Evolutionary conservation across 2,113 vertebrate species (phyloP), one percentile per base, ranked within the genome.

Genomic region (Potamarius usumacintae): DNA sequence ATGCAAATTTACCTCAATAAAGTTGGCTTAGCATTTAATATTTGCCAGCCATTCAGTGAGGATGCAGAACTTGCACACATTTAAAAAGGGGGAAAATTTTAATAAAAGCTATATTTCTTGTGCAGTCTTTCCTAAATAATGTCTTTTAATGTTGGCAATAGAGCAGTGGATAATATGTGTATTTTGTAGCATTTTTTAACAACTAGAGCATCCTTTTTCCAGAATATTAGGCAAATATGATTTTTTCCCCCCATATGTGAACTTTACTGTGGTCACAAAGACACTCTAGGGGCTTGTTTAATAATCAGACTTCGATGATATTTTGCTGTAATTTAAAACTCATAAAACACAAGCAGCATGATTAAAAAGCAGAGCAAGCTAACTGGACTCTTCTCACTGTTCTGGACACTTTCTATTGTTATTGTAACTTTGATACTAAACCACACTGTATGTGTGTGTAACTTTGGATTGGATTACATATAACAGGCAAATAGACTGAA

Each of bases 71-170:
- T 74, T 50, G 48, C 48, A 77, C 48, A n/a, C 22, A 65, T 22
- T 22, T n/a, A 11, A 25, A 65, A 65, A n/a, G 22, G 22, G 22
- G 8, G 20, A 4, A 12, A 27, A 5, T 1, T 12, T 14, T 72
- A 18, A 72, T 72, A 42, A 20, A 72, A 42, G 42, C 30, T 72
- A 3, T 72, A 52, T 76, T 77, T 77, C 48, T n/a, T 52, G 50
- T 78, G 22, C 50, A 78, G 50, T 15, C 74, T 5, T 10, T 52
- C 9, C 42, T 9, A 77, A n/a, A n/a, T 53, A 77, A 77, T 52
- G 50, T 9, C 74, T n/a, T 78, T 78, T 78, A 79, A 79, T 79
- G 14, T 79, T 55, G n/a, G 12, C 48, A 52, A 25, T 52, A 77
- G 3, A 52, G 48, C 20, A 77, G 22, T 25, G 10, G 52, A 79